These are phyloP conservation scores for Oligia strigilis DNA, from an alignment of 2,888 invertebrate genomes.

Conservation along the genomic window DNA sequence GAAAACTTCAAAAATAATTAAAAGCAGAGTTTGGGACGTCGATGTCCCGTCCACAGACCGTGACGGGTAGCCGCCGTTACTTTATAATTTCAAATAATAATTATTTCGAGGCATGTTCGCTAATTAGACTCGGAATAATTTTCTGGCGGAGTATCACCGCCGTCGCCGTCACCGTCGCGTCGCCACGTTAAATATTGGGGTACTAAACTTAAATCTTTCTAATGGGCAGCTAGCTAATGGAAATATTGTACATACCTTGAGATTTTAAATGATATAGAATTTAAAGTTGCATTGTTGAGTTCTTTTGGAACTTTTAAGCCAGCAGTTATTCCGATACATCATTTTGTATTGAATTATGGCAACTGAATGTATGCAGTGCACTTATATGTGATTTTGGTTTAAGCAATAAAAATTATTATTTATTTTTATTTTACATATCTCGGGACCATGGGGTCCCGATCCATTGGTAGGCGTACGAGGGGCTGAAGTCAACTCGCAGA, in stretches of 20 bases:
- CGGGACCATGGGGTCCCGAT: too few relatives aligned
- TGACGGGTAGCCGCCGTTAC: constrained; percentile 83
- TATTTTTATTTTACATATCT: too few relatives aligned
- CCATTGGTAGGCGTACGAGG: too few relatives aligned
- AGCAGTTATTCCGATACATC: background rate
- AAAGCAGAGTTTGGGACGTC: constrained; percentile 75
- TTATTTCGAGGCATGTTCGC: constrained; percentile 81
- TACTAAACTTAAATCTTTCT: constrained; percentile 46
- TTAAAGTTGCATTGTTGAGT: background rate
- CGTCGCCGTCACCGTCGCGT: constrained; percentile 31
- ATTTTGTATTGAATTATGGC: too few relatives aligned
- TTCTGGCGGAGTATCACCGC: constrained; percentile 56
- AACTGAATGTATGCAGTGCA: too few relatives aligned
- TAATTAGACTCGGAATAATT: constrained; percentile 83
- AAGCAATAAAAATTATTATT: too few relatives aligned
- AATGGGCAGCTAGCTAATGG: constrained; percentile 30
- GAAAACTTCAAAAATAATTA: constrained; percentile 71
- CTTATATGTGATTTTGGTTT: too few relatives aligned
- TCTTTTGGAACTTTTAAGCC: background rate
- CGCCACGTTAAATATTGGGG: constrained; percentile 61
- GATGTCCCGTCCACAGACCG: constrained; percentile 81
- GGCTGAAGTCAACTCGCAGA: too few relatives aligned
- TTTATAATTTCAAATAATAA: constrained; percentile 86
- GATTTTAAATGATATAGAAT: background rate
- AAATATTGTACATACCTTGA: constrained; percentile 25